A percentile compares a stretch with the other conserved stretches of the same genome.
Conservation (phyloP, 1,140 invertebrate genomes). For the Leptinotarsa undecemlineata region DNA sequence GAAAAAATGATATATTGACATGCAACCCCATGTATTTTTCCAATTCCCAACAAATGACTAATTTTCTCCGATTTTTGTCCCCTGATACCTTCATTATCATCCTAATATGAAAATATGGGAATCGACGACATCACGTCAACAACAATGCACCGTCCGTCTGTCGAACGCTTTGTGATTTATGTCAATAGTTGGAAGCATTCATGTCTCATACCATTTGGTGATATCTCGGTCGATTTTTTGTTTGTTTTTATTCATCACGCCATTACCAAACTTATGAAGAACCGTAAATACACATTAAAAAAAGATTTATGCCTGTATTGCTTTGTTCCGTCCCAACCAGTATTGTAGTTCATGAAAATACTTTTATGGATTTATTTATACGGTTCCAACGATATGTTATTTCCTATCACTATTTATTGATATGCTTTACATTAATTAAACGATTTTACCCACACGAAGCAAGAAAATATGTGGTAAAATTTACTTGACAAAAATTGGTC, state of each 20-base stretch:
- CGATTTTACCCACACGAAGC: no score
- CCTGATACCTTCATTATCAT: neutral
- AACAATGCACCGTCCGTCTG: neutral
- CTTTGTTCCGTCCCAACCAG: neutral
- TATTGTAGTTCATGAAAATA: neutral
- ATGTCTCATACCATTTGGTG: neutral
- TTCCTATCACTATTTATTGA: neutral
- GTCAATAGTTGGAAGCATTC: neutral
- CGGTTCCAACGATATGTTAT: neutral
- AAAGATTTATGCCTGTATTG: neutral
- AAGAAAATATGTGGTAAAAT: no score
- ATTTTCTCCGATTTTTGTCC: neutral
- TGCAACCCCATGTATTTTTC: no score
- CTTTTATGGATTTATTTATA: neutral
- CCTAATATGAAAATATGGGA: neutral
- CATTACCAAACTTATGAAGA: neutral
- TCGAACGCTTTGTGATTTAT: neutral
- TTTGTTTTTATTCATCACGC: slow-evolving; percentile 5
- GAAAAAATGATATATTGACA: no score
- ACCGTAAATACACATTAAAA: neutral
- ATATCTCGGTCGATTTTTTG: neutral
- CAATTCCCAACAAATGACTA: no score
- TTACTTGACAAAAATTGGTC: no score
- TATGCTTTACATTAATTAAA: no score
- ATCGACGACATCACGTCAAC: neutral